Percentiles rank a stretch among this genome's conserved stretches.
Evolutionary conservation across 1,140 invertebrate species (phyloP).

Genomic region (Drosophila biarmipes): DNA sequence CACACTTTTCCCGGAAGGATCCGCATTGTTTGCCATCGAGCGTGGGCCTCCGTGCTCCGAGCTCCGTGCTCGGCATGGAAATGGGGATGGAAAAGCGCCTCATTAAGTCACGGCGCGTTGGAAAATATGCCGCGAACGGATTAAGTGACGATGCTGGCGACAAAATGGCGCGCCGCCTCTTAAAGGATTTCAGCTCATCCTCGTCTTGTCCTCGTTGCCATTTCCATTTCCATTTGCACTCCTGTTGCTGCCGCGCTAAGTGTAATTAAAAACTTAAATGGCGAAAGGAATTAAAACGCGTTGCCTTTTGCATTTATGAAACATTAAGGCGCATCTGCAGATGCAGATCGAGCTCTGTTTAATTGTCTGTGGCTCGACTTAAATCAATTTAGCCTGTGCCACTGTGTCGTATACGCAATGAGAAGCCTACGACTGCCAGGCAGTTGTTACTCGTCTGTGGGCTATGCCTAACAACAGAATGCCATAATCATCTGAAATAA

Average conservation of each 20-base stretch:
- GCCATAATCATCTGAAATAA: conserved; percentile 62
- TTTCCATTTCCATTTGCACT: conserved; percentile 28
- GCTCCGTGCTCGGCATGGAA: conserved; percentile 60
- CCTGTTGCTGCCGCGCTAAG: conserved; percentile 29
- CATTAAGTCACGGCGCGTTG: conserved; percentile 65
- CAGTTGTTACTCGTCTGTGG: conserved; percentile 15
- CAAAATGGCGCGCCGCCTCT: conserved; percentile 61
- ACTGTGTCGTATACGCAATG: conserved; percentile 31
- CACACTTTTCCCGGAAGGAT: conserved; percentile 35
- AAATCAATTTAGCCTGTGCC: conserved; percentile 58
- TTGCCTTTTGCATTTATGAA: conserved; percentile 64
- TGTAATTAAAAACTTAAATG: conserved; percentile 79
- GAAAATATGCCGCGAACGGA: conserved; percentile 77
- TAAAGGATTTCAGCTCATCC: conserved; percentile 54
- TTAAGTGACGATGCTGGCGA: conserved; percentile 56
- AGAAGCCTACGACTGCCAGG: conserved; percentile 7
- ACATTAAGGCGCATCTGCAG: conserved; percentile 66
- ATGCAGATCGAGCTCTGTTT: conserved; percentile 43
- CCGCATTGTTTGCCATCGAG: conserved; percentile 51
- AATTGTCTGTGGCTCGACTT: conserved; percentile 49
- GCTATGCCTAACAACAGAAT: conserved; percentile 34
- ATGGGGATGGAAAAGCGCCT: conserved; percentile 61
- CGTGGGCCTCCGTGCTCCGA: conserved; percentile 6
- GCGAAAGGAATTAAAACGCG: conserved; percentile 59
- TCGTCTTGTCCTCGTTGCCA: conserved; percentile 7